Evolutionary conservation across 92 coral and sea anemone species (phyloP), one percentile per base, ranked within the genome.

Genomic region (Porites cylindrica): DNA sequence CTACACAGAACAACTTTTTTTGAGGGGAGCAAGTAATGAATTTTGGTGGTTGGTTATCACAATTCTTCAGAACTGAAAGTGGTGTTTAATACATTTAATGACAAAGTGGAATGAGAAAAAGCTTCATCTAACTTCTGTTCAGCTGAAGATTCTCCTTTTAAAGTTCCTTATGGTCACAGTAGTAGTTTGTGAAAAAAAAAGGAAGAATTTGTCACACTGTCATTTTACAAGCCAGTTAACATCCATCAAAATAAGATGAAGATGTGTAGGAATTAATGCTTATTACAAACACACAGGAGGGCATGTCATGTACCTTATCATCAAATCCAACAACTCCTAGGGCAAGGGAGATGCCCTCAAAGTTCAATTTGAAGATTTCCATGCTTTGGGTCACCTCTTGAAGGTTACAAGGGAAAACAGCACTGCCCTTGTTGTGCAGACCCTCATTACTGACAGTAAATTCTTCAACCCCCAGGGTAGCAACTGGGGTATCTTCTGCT

Each of bases 371-470:
- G 52, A 70, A 70, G 14, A 24, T 0, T 5, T 17, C 75, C 75
- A 70, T 70, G 18, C 75, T 70, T 29, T 70, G 75, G 13, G 54
- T 70, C 75, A 70, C 75, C 51, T 70, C 75, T 26, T 70, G 16
- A 24, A 70, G 53, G 75, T 70, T 70, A 70, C 7, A 13, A 70
- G 51, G 51, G 51, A 70, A 24, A 24, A 29, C 17, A 26, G 75
- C 13, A 26, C 75, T 3, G 10, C 75, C 75, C 51, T 23, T 23
- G 24, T 24, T 70, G 75, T 70, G 51, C 17, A n/a, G 72, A 67
- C 72, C 72, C 1, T 32, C 54, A 10, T 29, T 11, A 10, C 75
- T 70, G 51, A 18, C 13, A 3, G 24, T 23, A 70, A 70, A 6
- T 70, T 26, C 0, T 70, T 8, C 51, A 70, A 26, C 38, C 18